A percentile compares a stretch with the other conserved stretches of the same genome.
Evolutionary conservation across 2,888 invertebrate species (phyloP).

Genomic region (Smittia sp.): DNA sequence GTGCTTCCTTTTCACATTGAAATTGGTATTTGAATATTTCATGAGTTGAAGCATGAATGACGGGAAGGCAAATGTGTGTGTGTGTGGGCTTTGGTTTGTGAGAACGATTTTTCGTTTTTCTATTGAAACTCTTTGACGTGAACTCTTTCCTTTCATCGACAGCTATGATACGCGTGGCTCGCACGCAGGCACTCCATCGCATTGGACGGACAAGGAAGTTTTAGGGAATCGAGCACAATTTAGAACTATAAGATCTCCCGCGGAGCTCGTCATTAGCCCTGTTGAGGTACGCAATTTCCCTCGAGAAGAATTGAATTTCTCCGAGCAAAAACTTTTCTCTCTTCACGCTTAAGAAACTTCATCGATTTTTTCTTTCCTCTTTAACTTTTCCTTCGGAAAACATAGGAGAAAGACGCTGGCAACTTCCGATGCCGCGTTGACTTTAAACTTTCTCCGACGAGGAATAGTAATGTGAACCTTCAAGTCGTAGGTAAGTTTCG

Average conservation of each 20-base stretch:
- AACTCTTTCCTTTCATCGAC: constrained; percentile 46
- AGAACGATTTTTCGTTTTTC: not conserved
- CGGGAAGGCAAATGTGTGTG: not conserved
- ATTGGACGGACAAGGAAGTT: constrained; percentile 62
- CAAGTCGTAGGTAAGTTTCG: constrained; percentile 74
- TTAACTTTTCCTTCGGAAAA: constrained; percentile 36
- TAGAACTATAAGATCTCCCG: constrained; percentile 59
- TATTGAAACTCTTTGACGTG: constrained; percentile 6
- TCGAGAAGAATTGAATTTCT: not conserved
- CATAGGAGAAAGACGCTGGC: constrained; percentile 65
- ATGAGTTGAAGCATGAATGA: constrained; percentile 3
- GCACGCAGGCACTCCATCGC: constrained; percentile 58
- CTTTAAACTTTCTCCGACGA: constrained; percentile 72
- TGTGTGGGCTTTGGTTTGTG: not conserved
- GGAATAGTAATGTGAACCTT: constrained; percentile 73
- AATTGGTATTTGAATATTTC: constrained; percentile 6
- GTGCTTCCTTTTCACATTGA: not conserved
- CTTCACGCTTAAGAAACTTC: not conserved
- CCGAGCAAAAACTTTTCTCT: not conserved
- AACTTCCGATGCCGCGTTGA: constrained; percentile 75
- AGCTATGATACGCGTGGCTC: constrained; percentile 64
- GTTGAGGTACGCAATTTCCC: constrained; percentile 53
- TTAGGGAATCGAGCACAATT: constrained; percentile 62
- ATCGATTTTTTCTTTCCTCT: constrained; percentile 4
- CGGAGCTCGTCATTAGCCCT: constrained; percentile 60